Base-by-base conservation (phyloP, 2,113 vertebrate genomes). In the Urocolius indicus region DNA sequence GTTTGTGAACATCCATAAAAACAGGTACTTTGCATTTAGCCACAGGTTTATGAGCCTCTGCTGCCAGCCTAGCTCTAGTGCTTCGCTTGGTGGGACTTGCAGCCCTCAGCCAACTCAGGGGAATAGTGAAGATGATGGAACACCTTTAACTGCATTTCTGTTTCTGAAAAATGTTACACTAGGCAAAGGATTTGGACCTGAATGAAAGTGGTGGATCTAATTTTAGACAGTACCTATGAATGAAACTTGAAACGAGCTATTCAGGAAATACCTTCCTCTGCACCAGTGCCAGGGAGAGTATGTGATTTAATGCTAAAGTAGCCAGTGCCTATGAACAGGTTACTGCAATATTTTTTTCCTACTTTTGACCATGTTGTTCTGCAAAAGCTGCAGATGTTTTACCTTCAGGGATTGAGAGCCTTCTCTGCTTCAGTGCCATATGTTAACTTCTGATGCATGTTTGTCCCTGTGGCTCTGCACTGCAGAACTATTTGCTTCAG, bases 161-260 rank as follows among this genome's bases (percentile, higher is more conserved):
- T 96, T 97, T 94, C 95, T 97, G 67, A 95, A 96, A 97, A 97
- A 95, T 97, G 87, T 97, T 98, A 95, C 96, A 27, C 93, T 97
- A 91, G 96, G 97, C 97, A 96, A 94, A 97, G 95, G 95, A 81
- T 92, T 97, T 98, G 97, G 98, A 98, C 58, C 84, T 86, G 84
- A 98, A 98, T 98, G 95, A 98, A 98, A 98, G 98, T 92, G 54
- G 88, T 93, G 89, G 93, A 94, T 95, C 98, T 98, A 98, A 98
- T 98, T 98, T 98, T 98, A 98, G 97, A 94, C 87, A 57, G 94
- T 98, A 98, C 97, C 97, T 98, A 98, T 98, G 98, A 98, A 98
- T 98, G 98, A 98, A 98, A 98, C 95, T 97, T 97, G 96, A 98
- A 97, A 95, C 90, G 24, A 90, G 91, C 97, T 90, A 52, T 94